These are phyloP conservation scores for Madoqua kirkii DNA, from an alignment of 2,113 vertebrate species.

Conservation along the genomic window DNA sequence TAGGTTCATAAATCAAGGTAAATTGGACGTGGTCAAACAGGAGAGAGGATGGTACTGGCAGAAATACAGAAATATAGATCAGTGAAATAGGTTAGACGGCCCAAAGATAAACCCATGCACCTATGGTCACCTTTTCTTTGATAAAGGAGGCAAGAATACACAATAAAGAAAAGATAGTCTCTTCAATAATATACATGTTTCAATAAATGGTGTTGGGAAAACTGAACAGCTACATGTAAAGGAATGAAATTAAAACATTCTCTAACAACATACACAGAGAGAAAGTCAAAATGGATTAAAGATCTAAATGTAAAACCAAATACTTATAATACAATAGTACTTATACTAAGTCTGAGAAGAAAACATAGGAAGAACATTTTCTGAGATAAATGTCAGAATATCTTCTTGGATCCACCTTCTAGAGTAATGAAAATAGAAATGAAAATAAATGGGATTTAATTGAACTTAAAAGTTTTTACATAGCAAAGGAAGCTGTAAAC, in stretches of 20 bases:
- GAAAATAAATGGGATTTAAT: no score
- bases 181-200: background rate
- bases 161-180: background rate
- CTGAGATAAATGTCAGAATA: no score
- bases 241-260: background rate
- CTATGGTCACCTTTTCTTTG: background rate
- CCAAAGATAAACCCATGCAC: background rate
- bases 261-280: background rate
- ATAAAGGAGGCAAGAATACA: background rate
- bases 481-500: no score
- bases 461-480: no score
- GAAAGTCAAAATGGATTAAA: background rate
- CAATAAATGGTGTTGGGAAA: background rate
- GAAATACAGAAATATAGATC: background rate
- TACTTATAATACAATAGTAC: background rate
- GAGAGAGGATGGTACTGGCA: background rate
- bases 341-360: background rate
- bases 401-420: no score
- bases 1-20: background rate
- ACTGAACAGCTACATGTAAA: background rate
- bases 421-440: no score
- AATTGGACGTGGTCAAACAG: background rate
- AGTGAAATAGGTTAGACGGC: background rate
- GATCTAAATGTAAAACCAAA: no score
- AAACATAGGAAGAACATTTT: background rate